Evolutionary conservation across 1,140 invertebrate species (phyloP), one percentile per base, ranked within the genome.

Genomic region (Drosophila ironensis): DNA sequence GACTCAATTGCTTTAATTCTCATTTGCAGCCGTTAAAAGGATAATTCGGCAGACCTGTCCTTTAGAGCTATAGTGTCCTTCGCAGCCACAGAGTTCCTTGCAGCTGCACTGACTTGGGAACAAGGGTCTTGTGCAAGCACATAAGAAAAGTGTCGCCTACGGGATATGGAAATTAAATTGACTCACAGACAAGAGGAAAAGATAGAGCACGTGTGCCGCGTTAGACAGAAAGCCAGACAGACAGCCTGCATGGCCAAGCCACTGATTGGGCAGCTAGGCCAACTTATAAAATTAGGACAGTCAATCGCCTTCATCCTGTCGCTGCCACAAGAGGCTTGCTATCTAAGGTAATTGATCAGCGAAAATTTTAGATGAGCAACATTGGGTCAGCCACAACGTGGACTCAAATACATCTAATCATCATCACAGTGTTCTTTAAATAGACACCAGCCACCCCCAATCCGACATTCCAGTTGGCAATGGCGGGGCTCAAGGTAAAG

Each of bases 331-430:
- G 12, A 12, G 5, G 1, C 33, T 3, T 40, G 47, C 42, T 63
- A 82, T 73, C 63, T 30, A 27, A 61, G 63, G 56, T 68, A 82
- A 82, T 78, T 82, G 78, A 82, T 82, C 78, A 70, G 50, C 56
- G 61, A 14, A 78, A 84, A 69, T 54, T 66, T 33, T 57, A 48
- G 48, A 40, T 59, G 53, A 54, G 22, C 25, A 20, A 27, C 51
- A 47, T 41, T 63, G 41, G 27, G 61, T 22, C 72, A 35, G 20
- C 45, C 33, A 17, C 59, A 27, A 53, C 42, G 59, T 19, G 44
- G 52, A 53, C 50, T 71, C 27, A 53, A 70, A 45, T 75, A 66
- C 66, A 76, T 56, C 57, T 57, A 64, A 64, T 64, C 56, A 69
- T 28, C 46, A 48, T 64, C 24, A 66, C 59, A 52, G 59, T 52